phyloP scores from a whole-genome alignment of 2,888 invertebrate genomes.

The Phanerotoma sp. region DNA sequence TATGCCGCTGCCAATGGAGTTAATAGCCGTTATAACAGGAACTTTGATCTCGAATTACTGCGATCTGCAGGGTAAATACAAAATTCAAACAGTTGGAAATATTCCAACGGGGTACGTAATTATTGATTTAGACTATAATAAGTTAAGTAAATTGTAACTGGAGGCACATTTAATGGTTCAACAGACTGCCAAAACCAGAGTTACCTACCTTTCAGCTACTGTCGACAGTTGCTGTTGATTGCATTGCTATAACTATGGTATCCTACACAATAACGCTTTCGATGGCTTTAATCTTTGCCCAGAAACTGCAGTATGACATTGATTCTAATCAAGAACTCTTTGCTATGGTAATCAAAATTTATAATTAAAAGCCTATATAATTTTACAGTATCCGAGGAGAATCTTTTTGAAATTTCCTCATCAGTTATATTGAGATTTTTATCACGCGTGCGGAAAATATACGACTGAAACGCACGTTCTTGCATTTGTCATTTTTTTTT shows the following conservation, averaged over 20 bases:
- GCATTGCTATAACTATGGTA: slow-evolving; percentile 73
- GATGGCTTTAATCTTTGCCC: slow-evolving; percentile 78
- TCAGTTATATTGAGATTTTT: no score
- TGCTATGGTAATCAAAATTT: slow-evolving; percentile 63
- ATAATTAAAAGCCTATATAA: not conserved
- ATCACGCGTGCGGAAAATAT: no score
- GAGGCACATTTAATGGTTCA: slow-evolving; percentile 41
- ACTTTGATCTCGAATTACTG: slow-evolving; percentile 67
- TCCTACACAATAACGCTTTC: slow-evolving; percentile 79
- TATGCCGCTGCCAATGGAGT: slow-evolving; percentile 75
- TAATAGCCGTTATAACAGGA: slow-evolving; percentile 70
- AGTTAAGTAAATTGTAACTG: slow-evolving; percentile 33
- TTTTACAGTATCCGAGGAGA: no score
- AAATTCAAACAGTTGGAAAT: slow-evolving; percentile 65
- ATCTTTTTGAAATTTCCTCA: no score
- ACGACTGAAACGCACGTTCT: no score
- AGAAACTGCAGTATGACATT: slow-evolving; percentile 72
- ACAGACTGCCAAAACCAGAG: slow-evolving; percentile 67
- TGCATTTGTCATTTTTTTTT: no score
- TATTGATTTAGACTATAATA: not conserved
- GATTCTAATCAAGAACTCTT: slow-evolving; percentile 77
- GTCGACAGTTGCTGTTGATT: slow-evolving; percentile 64
- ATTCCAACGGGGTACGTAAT: slow-evolving; percentile 68
- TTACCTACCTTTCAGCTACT: slow-evolving; percentile 66
- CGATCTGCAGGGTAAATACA: slow-evolving; percentile 59